These are phyloP conservation scores for Scelioninae gen. 1 DNA, from an alignment of 2,888 invertebrate species.

Conservation along the genomic window DNA sequence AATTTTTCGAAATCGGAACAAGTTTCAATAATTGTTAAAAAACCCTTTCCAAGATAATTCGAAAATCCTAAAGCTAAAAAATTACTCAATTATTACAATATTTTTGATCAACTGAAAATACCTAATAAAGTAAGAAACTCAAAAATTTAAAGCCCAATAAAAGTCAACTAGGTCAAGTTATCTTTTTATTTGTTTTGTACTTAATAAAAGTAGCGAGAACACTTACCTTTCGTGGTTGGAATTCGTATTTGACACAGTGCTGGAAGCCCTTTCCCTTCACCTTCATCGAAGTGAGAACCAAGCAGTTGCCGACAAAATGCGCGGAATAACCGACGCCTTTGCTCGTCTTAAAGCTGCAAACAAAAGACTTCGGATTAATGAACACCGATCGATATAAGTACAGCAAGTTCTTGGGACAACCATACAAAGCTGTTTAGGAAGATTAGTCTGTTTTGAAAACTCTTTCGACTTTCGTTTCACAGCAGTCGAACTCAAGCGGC, in stretches of 20 bases:
- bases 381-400: background rate
- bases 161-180: background rate
- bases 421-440: slow-evolving; percentile 44
- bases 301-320: slow-evolving; percentile 99
- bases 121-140: too few species aligned
- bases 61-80: too few species aligned
- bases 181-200: background rate
- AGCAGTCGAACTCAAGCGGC: slow-evolving; percentile 23
- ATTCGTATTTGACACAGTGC: slow-evolving; percentile 99
- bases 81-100: too few species aligned
- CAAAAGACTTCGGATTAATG: slow-evolving; percentile 8
- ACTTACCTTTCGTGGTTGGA: slow-evolving; percentile 97
- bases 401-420: too few species aligned
- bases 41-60: too few species aligned
- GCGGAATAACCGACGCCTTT: slow-evolving; percentile 99
- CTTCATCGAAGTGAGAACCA: slow-evolving; percentile 99
- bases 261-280: slow-evolving; percentile 99
- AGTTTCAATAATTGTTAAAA: too few species aligned
- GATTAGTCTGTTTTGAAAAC: slow-evolving; percentile 52
- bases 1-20: too few species aligned
- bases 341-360: slow-evolving; percentile 96
- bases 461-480: slow-evolving; percentile 32
- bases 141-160: too few species aligned
- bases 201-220: too few species aligned
- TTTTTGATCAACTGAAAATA: too few species aligned